These are phyloP conservation scores for Clarias magur DNA, from an alignment of 2,113 vertebrate species.

Conservation along the genomic window DNA sequence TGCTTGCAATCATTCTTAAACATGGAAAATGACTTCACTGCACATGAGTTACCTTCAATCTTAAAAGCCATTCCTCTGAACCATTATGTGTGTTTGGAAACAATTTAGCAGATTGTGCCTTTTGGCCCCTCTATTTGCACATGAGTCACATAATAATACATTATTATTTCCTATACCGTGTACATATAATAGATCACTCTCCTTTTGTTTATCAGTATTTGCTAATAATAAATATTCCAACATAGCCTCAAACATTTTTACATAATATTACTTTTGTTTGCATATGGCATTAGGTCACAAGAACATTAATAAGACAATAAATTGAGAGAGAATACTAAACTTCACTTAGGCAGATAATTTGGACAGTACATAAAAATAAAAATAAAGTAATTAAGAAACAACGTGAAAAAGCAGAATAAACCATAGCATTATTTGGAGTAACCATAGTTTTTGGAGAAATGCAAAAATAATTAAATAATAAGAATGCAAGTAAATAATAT, in stretches of 20 bases:
- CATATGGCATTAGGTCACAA: background rate
- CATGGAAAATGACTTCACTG: background rate
- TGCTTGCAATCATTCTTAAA: constrained; percentile 5
- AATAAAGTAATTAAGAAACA: background rate
- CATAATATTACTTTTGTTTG: background rate
- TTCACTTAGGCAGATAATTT: background rate
- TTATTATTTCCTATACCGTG: background rate
- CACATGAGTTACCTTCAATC: background rate
- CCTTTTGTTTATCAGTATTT: background rate
- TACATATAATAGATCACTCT: background rate
- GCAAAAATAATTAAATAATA: too few species aligned
- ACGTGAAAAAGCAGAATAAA: background rate
- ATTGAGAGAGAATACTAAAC: background rate
- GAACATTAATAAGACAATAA: background rate
- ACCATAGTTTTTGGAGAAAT: too few species aligned
- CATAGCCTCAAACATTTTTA: background rate
- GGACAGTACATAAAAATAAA: background rate
- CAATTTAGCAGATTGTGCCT: constrained; percentile 25
- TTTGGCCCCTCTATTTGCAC: background rate
- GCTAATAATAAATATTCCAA: background rate
- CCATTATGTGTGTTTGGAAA: constrained; percentile 33
- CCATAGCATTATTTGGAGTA: too few species aligned
- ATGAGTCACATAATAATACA: background rate
- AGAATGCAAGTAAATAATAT: background rate
- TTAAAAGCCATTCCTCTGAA: constrained; percentile 2